Percentiles rank a stretch among this genome's conserved stretches.
Evolutionary conservation across 2,113 vertebrate genomes (phyloP).

Genomic region (Danionella cerebrum): DNA sequence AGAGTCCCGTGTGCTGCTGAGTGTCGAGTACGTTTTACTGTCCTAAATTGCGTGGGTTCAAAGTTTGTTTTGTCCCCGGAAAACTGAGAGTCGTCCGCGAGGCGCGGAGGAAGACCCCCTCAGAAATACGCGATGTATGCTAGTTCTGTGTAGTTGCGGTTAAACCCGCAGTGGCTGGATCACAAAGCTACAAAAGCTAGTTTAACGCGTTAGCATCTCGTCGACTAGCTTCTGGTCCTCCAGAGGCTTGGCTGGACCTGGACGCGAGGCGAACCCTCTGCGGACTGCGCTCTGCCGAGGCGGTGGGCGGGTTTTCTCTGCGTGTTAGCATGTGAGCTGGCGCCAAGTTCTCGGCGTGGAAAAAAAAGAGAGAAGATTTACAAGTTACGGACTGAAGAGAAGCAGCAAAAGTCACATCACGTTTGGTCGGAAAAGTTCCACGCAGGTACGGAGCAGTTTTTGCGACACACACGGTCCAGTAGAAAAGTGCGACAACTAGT

Average conservation of each 20-base stretch:
- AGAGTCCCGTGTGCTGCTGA: conserved; percentile 60
- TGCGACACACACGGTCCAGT: not conserved
- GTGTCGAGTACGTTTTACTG: conserved; percentile 44
- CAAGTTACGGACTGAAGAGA: conserved; percentile 22
- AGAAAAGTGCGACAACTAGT: not conserved
- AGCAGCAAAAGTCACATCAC: conserved; percentile 13
- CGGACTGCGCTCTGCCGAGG: conserved; percentile 16
- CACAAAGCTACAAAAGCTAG: not conserved
- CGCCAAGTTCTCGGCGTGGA: conserved; percentile 33
- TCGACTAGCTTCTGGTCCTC: not conserved
- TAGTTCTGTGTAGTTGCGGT: not conserved
- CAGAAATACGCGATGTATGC: not conserved
- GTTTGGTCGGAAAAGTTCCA: conserved; percentile 64
- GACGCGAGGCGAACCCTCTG: conserved; percentile 14
- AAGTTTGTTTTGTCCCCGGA: conserved; percentile 27
- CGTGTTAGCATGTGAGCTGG: conserved; percentile 37
- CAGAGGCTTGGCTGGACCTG: not conserved
- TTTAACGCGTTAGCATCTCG: conserved; percentile 3
- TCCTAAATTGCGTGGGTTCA: conserved; percentile 28
- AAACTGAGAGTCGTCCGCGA: not conserved
- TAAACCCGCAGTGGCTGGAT: conserved; percentile 3
- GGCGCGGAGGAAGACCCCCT: not conserved
- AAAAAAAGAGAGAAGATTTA: not conserved
- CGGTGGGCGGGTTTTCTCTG: conserved; percentile 32
- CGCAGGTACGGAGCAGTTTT: conserved; percentile 51